A percentile compares a stretch with the other conserved stretches of the same genome.
Conservation (phyloP, 2,797 vertebrate genomes). For the Sebastes dallii region DNA sequence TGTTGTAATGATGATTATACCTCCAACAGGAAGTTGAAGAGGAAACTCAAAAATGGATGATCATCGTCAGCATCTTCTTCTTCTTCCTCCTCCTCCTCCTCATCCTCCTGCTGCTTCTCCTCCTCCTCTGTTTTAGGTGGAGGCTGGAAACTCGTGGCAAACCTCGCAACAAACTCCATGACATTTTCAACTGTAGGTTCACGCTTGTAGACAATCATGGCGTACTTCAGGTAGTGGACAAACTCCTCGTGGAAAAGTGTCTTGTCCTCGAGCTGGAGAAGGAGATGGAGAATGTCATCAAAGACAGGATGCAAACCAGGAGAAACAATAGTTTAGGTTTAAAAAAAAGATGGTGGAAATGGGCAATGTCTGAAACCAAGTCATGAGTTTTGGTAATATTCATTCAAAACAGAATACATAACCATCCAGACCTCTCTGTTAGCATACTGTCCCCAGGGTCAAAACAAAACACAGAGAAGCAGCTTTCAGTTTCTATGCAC, state of each 20-base stretch:
- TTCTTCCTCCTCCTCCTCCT: constrained; percentile 53
- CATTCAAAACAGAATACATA: neutral
- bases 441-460: neutral
- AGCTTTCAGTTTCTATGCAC: neutral
- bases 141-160: constrained; percentile 88
- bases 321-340: neutral
- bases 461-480: neutral
- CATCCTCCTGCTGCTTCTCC: constrained; percentile 64
- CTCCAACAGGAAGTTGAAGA: constrained; percentile 93
- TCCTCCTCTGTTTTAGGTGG: constrained; percentile 58
- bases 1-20: constrained; percentile 70
- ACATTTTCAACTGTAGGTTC: constrained; percentile 91
- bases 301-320: neutral
- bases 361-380: neutral
- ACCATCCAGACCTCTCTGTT: too few relatives aligned
- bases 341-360: neutral
- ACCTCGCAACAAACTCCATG: constrained; percentile 91
- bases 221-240: constrained; percentile 89
- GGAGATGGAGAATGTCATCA: constrained; percentile 14
- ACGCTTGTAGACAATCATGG: constrained; percentile 92
- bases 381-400: neutral
- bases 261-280: constrained; percentile 87
- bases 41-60: constrained; percentile 86
- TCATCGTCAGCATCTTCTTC: constrained; percentile 72
- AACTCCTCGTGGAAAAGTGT: constrained; percentile 90